phyloP scores from a whole-genome alignment of 2,113 vertebrate genomes.

The Tachuris rubrigastra region DNA sequence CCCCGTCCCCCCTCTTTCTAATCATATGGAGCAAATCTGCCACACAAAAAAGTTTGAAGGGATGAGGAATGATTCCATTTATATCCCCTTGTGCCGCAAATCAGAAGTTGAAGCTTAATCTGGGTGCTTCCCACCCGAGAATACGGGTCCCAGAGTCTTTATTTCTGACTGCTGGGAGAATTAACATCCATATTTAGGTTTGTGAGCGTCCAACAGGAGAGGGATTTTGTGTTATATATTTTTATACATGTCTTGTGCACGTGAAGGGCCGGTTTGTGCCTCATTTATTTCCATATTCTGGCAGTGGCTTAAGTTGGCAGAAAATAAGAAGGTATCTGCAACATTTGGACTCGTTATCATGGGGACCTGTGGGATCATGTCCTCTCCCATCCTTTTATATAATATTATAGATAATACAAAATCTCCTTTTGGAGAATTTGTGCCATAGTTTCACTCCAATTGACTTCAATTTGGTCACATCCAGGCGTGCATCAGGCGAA shows the following conservation, averaged over 20 bases:
- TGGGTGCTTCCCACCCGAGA: not conserved
- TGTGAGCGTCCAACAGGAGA: not conserved
- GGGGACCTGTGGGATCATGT: not conserved
- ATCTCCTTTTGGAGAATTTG: not conserved
- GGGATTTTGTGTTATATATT: not conserved
- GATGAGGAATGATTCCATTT: constrained; percentile 44
- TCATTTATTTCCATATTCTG: not conserved
- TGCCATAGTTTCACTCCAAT: not conserved
- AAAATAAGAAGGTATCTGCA: not conserved
- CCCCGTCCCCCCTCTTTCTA: not conserved
- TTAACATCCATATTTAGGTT: not conserved
- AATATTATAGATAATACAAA: not conserved
- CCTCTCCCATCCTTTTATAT: not conserved
- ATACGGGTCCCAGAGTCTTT: not conserved
- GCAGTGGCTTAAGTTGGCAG: not conserved
- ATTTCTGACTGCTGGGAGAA: not conserved
- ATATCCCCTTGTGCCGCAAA: not conserved
- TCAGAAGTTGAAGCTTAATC: not conserved
- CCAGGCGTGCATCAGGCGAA: not conserved
- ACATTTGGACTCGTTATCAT: accelerated
- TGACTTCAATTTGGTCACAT: not conserved
- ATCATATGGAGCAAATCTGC: not conserved
- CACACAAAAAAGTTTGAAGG: not conserved
- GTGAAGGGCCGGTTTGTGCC: not conserved
- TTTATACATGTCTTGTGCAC: not conserved